Percentiles rank a stretch among this genome's conserved stretches.
Conservation (phyloP, 37 sponge, comb jelly and placozoan species). For the Bolinopsis microptera region DNA sequence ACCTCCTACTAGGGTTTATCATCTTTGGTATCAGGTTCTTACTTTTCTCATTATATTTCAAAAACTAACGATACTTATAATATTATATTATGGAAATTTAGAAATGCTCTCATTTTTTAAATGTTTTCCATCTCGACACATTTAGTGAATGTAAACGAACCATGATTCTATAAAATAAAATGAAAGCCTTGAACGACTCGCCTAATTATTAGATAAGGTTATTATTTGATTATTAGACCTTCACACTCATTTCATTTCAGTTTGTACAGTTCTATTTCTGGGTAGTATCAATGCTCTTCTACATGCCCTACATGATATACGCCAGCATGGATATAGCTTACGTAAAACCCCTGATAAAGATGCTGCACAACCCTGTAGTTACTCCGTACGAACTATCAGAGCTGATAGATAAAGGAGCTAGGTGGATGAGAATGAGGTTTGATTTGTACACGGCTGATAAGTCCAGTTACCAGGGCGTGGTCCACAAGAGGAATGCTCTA, state of each 20-base stretch:
- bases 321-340: neutral
- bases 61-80: too few species aligned
- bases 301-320: constrained; percentile 35
- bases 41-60: too few species aligned
- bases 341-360: constrained; percentile 15
- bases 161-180: too few species aligned
- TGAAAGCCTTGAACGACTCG: too few species aligned
- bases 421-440: neutral
- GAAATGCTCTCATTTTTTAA: too few species aligned
- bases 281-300: neutral
- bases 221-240: too few species aligned
- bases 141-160: too few species aligned
- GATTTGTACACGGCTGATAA: neutral
- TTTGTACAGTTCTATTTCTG: constrained; percentile 43
- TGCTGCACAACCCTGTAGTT: constrained; percentile 11
- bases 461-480: neutral
- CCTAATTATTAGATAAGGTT: too few species aligned
- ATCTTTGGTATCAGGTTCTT: constrained; percentile 47
- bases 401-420: constrained; percentile 22
- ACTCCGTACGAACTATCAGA: neutral
- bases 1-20: constrained; percentile 14
- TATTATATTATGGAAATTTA: too few species aligned
- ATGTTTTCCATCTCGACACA: too few species aligned
- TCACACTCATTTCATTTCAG: neutral
- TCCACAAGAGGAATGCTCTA: constrained; percentile 14